Evolutionary conservation across 2,113 vertebrate genomes (phyloP), one percentile per base, ranked within the genome.

Genomic region (Chroicocephalus ridibundus): DNA sequence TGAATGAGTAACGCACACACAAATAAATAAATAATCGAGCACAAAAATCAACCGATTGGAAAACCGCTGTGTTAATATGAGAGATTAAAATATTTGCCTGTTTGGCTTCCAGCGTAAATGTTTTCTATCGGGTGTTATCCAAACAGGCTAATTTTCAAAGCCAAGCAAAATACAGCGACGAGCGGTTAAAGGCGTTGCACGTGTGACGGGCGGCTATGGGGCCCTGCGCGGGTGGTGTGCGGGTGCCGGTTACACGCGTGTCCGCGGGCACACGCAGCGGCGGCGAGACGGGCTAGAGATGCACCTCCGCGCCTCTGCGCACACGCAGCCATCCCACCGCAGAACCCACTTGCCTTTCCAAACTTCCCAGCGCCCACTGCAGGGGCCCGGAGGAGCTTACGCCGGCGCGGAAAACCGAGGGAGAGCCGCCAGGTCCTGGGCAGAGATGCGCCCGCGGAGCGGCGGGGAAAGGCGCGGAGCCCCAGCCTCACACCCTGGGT

Each of bases 31-130:
- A 96, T 95, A 96, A 91, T 34, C 36, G 21, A 55, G 65, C 24
- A 32, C 61, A 80, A 91, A 95, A 95, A 15, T 9, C 93, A 96
- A 76, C 94, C 84, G 87, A 82, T 85, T 93, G 94, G 93, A 96
- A 96, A 96, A 94, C 81, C 78, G 9, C 93, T 90, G 62, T 82
- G 91, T 85, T 96, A 95, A 91, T 92, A 89, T 58, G 83, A 91
- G 87, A 94, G 88, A 95, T 96, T 96, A 97, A 97, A 96, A 94
- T 95, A 96, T 96, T 96, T 97, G 95, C 81, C 88, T 87, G 88
- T 61, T 97, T 95, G 96, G 83, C 70, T 96, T 93, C 70, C 91
- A 96, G 91, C 65, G 31, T 69, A 58, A 96, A 75, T 94, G 95
- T 96, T 97, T 96, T 96, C 95, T 93, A 17, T 27, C 80, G 52